Conservation (phyloP, 2,113 vertebrate species). For the Pelusios castaneus region DNA sequence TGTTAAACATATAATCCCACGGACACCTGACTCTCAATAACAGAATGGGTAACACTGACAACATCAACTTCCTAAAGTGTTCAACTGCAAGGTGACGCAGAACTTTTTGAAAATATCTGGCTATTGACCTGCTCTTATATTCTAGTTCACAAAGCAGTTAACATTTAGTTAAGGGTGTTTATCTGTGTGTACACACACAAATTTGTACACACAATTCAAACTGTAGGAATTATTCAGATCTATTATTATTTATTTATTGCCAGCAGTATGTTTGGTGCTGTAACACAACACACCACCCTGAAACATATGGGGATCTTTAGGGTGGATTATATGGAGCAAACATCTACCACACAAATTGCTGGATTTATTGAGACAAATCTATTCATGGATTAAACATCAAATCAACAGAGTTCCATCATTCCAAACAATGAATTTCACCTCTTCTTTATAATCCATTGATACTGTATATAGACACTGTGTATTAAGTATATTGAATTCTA, state of each 20-base stretch:
- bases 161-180: neutral
- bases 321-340: neutral
- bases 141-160: neutral
- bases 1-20: neutral
- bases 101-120: neutral
- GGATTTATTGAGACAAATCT: neutral
- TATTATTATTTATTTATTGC: neutral
- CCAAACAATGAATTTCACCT: neutral
- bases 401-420: neutral
- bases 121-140: neutral
- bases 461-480: neutral
- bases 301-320: neutral
- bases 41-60: neutral
- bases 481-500: neutral
- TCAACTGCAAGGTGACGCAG: neutral
- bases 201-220: neutral
- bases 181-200: neutral
- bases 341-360: neutral
- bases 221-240: neutral
- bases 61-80: neutral
- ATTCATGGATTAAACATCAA: neutral
- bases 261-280: neutral
- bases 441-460: neutral
- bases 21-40: neutral
- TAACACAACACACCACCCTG: neutral